Evolutionary conservation across 1,140 invertebrate genomes (phyloP), one percentile per base, ranked within the genome.

Genomic region (Bombus cullumanus): DNA sequence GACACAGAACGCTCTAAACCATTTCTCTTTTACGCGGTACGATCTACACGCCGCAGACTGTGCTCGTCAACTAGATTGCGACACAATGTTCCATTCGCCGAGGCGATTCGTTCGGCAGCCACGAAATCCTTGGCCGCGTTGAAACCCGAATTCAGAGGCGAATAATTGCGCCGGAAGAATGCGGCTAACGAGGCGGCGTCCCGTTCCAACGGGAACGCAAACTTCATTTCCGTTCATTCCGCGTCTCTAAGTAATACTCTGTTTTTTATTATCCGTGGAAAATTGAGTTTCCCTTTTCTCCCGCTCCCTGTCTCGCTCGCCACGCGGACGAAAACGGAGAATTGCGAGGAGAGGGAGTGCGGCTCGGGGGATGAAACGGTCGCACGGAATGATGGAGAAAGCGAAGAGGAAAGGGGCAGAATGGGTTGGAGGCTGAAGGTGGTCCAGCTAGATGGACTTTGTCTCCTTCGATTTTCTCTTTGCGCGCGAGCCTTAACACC

Each of bases 251-350:
- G 83, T 85, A 85, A 85, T 79, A 80, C 76, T 78, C 82, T 86
- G 80, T 85, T 90, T 90, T 88, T 90, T 88, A 86, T 90, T 88
- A 88, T 88, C 82, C 86, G 87, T 86, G 78, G 89, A 88, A 89
- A 90, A 88, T 91, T 89, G 89, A 90, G 89, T 91, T 91, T 91
- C 81, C 80, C 81, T 90, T 85, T 87, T 83, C 88, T 59, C 53
- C 57, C 6, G n/a, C 76, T 43, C 37, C 43, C 66, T 80, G 37
- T 57, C 64, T 37, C 43, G 71, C 77, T 72, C 59, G n/a, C 12
- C 31, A 13, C 47, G 47, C 47, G 47, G 47, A 53, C 13, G 41
- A n/a, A 31, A 43, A 31, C 15, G 9, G 28, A 41, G 18, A 37
- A 3, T 4, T 39, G 37, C 34, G n/a, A 37, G 10, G 47, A 22